A percentile compares a stretch with the other conserved stretches of the same genome.
phyloP scores from a whole-genome alignment of 1,140 invertebrate species.

The Cataglyphis hispanica region DNA sequence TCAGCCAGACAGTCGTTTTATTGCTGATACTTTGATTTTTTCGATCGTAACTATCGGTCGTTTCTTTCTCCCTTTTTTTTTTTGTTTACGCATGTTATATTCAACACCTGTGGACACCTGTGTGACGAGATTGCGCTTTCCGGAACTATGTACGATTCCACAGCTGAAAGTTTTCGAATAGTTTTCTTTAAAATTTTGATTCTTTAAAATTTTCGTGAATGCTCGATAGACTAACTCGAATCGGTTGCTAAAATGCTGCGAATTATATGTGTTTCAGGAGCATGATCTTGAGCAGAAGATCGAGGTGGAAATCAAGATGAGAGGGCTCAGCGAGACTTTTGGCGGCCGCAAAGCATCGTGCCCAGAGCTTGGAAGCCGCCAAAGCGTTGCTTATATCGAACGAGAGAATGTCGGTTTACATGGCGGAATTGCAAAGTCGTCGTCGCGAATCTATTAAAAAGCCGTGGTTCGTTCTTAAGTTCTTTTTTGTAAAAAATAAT shows the following conservation, averaged over 20 bases:
- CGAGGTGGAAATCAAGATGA: conserved; percentile 91
- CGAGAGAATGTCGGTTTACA: conserved; percentile 90
- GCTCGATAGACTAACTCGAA: neutral
- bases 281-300: conserved; percentile 91
- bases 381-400: conserved; percentile 90
- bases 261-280: conserved; percentile 84
- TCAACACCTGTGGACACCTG: conserved; percentile 12
- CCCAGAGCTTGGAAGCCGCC: conserved; percentile 90
- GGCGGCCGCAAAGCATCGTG: conserved; percentile 89
- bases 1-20: conserved; percentile 42
- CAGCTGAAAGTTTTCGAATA: neutral
- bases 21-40: conserved; percentile 51
- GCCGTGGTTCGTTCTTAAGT: conserved; percentile 37
- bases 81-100: neutral
- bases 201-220: neutral
- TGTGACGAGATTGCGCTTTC: neutral
- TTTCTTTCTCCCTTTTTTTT: neutral
- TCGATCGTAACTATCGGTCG: conserved; percentile 41
- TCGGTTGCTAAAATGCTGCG: neutral
- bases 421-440: conserved; percentile 89
- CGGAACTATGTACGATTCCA: neutral
- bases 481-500: neutral
- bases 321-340: conserved; percentile 90
- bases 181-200: neutral
- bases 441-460: conserved; percentile 85